Conservation (phyloP, 1,140 invertebrate species). For the Goniozus legneri region DNA sequence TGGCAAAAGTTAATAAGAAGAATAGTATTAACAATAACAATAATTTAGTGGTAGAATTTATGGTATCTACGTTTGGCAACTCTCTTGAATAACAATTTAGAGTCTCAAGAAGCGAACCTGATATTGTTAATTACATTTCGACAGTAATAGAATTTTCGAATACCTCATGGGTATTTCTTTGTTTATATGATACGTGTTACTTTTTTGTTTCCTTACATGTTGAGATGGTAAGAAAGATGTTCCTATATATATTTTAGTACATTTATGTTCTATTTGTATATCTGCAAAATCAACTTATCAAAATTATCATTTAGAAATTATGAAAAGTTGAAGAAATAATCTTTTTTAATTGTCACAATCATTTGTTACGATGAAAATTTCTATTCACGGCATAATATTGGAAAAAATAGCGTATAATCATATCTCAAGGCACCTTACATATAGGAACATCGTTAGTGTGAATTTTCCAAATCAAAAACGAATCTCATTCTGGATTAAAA, state of each 20-base stretch:
- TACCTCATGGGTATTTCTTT: constrained; percentile 5
- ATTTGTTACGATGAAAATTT: background rate
- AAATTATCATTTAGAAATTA: no score
- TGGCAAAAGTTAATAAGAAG: constrained; percentile 48
- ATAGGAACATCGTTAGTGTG: constrained; percentile 22
- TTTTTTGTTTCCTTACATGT: constrained; percentile 7
- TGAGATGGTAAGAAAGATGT: constrained; percentile 14
- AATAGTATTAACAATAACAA: constrained; percentile 51
- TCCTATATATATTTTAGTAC: constrained; percentile 16
- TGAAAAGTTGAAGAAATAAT: no score
- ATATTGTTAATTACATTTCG: constrained; percentile 18
- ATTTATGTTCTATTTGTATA: background rate
- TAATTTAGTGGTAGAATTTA: constrained; percentile 43
- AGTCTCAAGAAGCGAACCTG: constrained; percentile 38
- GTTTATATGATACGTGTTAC: constrained; percentile 10
- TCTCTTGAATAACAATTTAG: constrained; percentile 48
- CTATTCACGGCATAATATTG: background rate
- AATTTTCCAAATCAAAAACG: constrained; percentile 3
- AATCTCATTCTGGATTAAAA: constrained; percentile 1
- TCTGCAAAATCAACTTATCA: background rate
- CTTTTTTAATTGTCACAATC: background rate
- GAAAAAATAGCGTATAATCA: background rate
- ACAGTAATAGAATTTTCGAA: constrained; percentile 17
- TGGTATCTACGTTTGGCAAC: constrained; percentile 47
- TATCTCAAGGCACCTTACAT: constrained; percentile 26